Conservation (phyloP, 2,888 invertebrate genomes). For the Invenusta paracnida region DNA sequence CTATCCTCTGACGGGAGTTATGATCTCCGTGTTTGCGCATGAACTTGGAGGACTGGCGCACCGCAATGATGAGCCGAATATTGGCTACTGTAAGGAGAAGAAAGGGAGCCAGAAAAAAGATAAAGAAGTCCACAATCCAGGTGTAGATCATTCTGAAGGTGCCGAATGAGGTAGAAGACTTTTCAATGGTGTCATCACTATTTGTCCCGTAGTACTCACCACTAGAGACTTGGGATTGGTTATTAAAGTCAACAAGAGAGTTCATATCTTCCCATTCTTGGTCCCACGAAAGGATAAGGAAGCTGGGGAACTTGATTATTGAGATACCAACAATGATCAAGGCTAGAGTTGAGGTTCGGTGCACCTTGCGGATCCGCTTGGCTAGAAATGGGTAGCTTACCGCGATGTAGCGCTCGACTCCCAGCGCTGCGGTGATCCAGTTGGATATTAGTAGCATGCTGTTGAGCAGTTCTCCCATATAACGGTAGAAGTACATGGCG, state of each 20-base stretch:
- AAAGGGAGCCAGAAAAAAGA: conserved; percentile 31
- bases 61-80: conserved; percentile 32
- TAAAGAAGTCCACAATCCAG: conserved; percentile 31
- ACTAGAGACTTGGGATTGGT: background rate
- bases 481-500: background rate
- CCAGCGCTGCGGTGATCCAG: conserved; percentile 34
- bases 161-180: background rate
- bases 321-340: background rate
- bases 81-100: conserved; percentile 13
- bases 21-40: conserved; percentile 7
- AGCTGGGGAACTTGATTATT: conserved; percentile 27
- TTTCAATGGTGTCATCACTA: no score
- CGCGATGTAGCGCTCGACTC: conserved; percentile 32
- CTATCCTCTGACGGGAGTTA: background rate
- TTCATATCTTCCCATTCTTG: background rate
- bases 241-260: background rate
- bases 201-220: background rate
- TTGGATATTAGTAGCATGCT: conserved; percentile 28
- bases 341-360: background rate
- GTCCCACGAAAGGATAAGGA: background rate
- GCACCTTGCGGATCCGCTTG: conserved; percentile 27
- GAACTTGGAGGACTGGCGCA: conserved; percentile 14
- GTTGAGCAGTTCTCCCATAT: conserved; percentile 31
- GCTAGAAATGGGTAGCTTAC: conserved; percentile 33
- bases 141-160: background rate